Percentiles rank a stretch among this genome's conserved stretches.
These are phyloP conservation scores for Cettia cetti DNA, from an alignment of 2,113 vertebrate genomes.

Conservation along the genomic window DNA sequence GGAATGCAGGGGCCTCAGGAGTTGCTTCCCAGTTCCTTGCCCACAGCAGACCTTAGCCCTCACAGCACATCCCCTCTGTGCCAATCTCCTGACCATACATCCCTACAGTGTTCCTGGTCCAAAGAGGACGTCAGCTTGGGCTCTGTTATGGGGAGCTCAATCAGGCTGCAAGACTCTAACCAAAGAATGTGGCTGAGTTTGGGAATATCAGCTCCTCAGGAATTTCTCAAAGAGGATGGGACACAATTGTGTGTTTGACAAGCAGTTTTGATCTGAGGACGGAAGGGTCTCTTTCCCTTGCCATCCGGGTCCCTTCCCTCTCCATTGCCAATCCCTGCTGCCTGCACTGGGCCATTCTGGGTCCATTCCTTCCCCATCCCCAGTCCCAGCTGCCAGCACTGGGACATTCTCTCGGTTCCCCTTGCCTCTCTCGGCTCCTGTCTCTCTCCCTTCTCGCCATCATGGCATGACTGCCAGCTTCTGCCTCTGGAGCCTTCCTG, in stretches of 20 bases:
- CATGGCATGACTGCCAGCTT: background rate
- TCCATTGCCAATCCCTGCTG: background rate
- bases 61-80: background rate
- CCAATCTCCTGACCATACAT: background rate
- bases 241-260: background rate
- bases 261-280: background rate
- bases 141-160: background rate
- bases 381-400: background rate
- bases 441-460: background rate
- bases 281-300: background rate
- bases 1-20: background rate
- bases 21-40: background rate
- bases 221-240: background rate
- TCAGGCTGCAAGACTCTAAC: background rate
- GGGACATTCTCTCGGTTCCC: too few relatives aligned
- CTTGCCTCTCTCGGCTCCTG: accelerated
- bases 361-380: background rate
- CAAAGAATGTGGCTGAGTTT: background rate
- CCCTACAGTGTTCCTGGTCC: accelerated
- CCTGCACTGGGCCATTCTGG: background rate
- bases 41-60: background rate
- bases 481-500: background rate
- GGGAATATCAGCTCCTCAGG: background rate
- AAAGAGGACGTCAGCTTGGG: background rate
- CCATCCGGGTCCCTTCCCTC: background rate